Evolutionary conservation across 2,113 vertebrate genomes (phyloP), one percentile per base, ranked within the genome.

Genomic region (Sylvia atricapilla): DNA sequence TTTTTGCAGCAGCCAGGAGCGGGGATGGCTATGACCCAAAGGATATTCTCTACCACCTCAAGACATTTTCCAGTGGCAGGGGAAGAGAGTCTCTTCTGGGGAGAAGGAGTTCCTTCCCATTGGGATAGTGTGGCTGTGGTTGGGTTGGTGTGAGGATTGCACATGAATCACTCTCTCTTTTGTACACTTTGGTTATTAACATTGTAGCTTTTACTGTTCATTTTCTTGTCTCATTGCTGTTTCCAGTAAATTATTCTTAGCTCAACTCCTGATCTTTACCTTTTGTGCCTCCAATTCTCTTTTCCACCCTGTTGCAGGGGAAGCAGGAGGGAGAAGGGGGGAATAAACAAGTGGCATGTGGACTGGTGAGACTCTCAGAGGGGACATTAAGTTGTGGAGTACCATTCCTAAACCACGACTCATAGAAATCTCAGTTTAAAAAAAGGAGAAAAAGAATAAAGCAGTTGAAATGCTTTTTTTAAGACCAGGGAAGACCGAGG

Each of bases 81-180:
- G 7, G 30, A n/a, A 69, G 15, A 8, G 27, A 52, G 5, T 27
- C 25, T 50, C 9, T 31, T 50, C 44, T n/a, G 31, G 14, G 25
- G 33, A 68, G 27, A 39, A 78, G n/a, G 10, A 6, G 28, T 3
- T 46, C 47, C 39, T 46, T 62, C 28, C 28, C 5, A 19, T 24
- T 0, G 1, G 23, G 23, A 31, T 11, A 69, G 23, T 6, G 15
- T n/a, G 19, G 56, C 47, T 41, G 15, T 24, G 8, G 24, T 70
- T 69, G 33, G 39, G 15, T n/a, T 10, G 15, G 15, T 23, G 39
- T 53, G 49, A 47, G 30, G n/a, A 79, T 1, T 55, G 16, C 63
- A 24, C 56, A n/a, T n/a, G n/a, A 70, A 55, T n/a, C n/a, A 30
- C 23, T 70, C 27, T 53, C 35, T 52, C 55, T 69, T 47, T 41